A percentile compares a stretch with the other conserved stretches of the same genome.
Evolutionary conservation across 2,797 vertebrate species (phyloP).

Genomic region (Crocidura indochinensis): DNA sequence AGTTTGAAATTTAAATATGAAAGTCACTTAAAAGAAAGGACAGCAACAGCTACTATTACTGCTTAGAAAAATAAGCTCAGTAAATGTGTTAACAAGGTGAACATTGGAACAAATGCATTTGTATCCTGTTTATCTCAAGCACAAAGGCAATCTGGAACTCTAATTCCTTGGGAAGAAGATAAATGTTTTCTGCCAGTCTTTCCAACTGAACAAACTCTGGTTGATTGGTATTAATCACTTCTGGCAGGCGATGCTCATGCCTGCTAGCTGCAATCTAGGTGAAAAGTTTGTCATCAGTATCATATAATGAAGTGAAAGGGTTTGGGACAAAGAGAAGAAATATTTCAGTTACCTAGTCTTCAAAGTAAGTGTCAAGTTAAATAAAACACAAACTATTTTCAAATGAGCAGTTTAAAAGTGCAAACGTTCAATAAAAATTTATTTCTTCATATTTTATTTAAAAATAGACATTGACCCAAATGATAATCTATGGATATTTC

Average conservation of each 20-base stretch:
- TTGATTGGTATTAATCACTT: conserved; percentile 92
- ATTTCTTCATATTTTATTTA: conserved; percentile 72
- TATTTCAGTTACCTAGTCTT: conserved; percentile 79
- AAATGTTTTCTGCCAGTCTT: conserved; percentile 91
- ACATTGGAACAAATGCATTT: conserved; percentile 75
- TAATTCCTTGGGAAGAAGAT: conserved; percentile 89
- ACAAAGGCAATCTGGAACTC: conserved; percentile 87
- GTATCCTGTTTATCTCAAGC: conserved; percentile 85
- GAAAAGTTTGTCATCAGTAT: conserved; percentile 89
- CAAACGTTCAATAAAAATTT: conserved; percentile 72
- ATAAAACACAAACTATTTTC: conserved; percentile 54
- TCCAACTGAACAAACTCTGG: conserved; percentile 89
- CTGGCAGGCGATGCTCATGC: conserved; percentile 89
- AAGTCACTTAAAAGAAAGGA: background rate
- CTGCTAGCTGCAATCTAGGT: conserved; percentile 88
- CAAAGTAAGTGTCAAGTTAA: conserved; percentile 85
- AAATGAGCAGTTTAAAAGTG: conserved; percentile 80
- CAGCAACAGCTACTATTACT: conserved; percentile 24
- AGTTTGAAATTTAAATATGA: conserved; percentile 14
- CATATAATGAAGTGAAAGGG: conserved; percentile 88
- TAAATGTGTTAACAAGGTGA: conserved; percentile 72
- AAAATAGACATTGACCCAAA: conserved; percentile 68
- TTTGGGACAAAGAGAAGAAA: conserved; percentile 83
- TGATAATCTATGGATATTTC: background rate
- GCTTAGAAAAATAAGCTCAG: conserved; percentile 56